phyloP scores from a whole-genome alignment of 2,888 invertebrate species.

The Drosophila nr. medialis region DNA sequence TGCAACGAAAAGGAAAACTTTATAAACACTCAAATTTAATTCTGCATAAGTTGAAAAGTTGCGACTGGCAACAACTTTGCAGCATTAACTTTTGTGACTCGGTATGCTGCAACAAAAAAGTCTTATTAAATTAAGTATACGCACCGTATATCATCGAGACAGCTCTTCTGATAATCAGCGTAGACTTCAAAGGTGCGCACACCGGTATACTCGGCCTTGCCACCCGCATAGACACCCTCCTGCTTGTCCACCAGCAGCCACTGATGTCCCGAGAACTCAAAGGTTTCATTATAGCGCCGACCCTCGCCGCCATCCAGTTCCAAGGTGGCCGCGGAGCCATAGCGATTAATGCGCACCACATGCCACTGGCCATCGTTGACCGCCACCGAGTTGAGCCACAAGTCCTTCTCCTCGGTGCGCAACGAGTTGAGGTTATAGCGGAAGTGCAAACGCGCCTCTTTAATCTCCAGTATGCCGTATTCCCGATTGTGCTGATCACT shows the following conservation, averaged over 20 bases:
- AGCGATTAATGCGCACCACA: slow-evolving; percentile 94
- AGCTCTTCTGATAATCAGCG: slow-evolving; percentile 97
- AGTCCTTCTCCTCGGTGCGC: slow-evolving; percentile 94
- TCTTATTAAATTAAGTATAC: slow-evolving; percentile 25
- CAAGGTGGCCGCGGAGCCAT: slow-evolving; percentile 96
- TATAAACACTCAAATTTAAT: neutral
- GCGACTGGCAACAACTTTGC: neutral
- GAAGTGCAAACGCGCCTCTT: slow-evolving; percentile 95
- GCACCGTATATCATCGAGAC: slow-evolving; percentile 87
- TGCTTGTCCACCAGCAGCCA: slow-evolving; percentile 97
- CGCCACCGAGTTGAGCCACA: slow-evolving; percentile 94
- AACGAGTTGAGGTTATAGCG: slow-evolving; percentile 96
- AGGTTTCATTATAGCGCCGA: slow-evolving; percentile 95
- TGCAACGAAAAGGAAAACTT: neutral
- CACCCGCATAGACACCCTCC: slow-evolving; percentile 97
- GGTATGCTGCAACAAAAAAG: neutral
- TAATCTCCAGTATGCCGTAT: slow-evolving; percentile 96
- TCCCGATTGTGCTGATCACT: slow-evolving; percentile 97
- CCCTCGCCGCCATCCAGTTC: slow-evolving; percentile 98
- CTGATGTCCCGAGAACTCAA: slow-evolving; percentile 95
- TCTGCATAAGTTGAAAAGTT: neutral
- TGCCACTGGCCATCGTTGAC: slow-evolving; percentile 99
- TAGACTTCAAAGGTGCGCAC: slow-evolving; percentile 97
- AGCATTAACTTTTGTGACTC: neutral
- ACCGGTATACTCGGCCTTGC: slow-evolving; percentile 97